These are phyloP conservation scores for Phaonia tiefii DNA, from an alignment of 2,888 invertebrate species.

Conservation along the genomic window DNA sequence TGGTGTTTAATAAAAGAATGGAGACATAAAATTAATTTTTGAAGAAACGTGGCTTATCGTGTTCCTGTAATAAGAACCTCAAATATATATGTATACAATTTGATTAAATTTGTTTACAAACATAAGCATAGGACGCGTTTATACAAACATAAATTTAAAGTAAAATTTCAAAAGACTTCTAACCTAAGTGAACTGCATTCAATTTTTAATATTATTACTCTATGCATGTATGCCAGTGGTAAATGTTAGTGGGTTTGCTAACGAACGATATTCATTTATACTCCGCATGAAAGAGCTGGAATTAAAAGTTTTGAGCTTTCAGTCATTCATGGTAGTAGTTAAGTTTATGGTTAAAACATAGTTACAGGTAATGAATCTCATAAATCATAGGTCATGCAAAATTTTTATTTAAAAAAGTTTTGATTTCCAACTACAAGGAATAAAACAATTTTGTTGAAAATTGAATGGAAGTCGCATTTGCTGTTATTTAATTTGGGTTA, in stretches of 20 bases:
- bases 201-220: constrained; percentile 15
- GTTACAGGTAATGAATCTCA: constrained; percentile 38
- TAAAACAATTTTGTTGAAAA: constrained; percentile 20
- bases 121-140: too few relatives aligned
- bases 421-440: constrained; percentile 13
- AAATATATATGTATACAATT: too few relatives aligned
- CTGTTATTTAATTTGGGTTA: background rate
- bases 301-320: constrained; percentile 24
- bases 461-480: background rate
- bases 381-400: constrained; percentile 58
- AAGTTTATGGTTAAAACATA: constrained; percentile 37
- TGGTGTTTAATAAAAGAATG: too few relatives aligned
- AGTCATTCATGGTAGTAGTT: background rate
- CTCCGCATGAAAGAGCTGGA: background rate
- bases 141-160: constrained; percentile 33
- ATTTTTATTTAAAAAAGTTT: constrained; percentile 32
- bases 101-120: too few relatives aligned
- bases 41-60: too few relatives aligned
- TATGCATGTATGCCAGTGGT: constrained; percentile 5
- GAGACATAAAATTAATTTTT: too few relatives aligned
- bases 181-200: constrained; percentile 27
- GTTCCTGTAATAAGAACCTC: too few relatives aligned
- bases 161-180: constrained; percentile 36
- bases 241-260: constrained; percentile 43
- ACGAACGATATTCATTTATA: constrained; percentile 28